These are phyloP conservation scores for Acipenser ruthenus DNA, from an alignment of 2,797 vertebrate species.

Conservation along the genomic window DNA sequence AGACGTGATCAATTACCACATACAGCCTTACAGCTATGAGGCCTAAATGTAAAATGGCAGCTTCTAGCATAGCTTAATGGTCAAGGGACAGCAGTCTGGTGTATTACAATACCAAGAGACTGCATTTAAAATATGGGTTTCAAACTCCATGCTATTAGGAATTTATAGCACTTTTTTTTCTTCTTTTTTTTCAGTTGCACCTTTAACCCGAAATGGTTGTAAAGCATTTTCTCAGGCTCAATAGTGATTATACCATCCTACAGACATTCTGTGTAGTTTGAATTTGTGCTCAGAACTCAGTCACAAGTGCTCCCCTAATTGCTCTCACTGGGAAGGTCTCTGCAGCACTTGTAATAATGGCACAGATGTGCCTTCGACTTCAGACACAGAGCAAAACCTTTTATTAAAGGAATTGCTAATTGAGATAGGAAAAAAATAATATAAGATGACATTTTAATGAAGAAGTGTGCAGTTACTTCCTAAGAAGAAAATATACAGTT, in stretches of 20 bases:
- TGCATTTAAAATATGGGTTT: conserved; percentile 15
- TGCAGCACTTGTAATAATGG: conserved; percentile 26
- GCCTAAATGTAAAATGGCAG: conserved; percentile 21
- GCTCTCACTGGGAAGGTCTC: conserved; percentile 36
- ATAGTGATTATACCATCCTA: conserved; percentile 24
- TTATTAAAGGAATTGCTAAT: conserved; percentile 23
- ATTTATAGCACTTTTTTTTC: background rate
- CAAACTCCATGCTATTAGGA: conserved; percentile 11
- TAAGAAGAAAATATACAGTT: conserved; percentile 15
- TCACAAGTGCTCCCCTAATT: conserved; percentile 33
- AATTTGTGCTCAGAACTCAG: conserved; percentile 22
- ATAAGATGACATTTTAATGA: conserved; percentile 19
- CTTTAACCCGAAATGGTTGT: conserved; percentile 18
- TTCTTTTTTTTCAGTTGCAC: background rate
- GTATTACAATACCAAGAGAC: conserved; percentile 18
- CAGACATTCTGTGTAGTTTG: conserved; percentile 10
- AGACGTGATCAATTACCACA: conserved; percentile 23
- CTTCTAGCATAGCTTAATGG: conserved; percentile 18
- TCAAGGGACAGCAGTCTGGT: conserved; percentile 18
- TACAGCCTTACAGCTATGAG: conserved; percentile 33
- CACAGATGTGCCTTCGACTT: conserved; percentile 30
- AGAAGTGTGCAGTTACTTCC: conserved; percentile 10
- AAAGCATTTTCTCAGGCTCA: conserved; percentile 21
- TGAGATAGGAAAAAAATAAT: conserved; percentile 21
- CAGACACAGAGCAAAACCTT: conserved; percentile 16